Evolutionary conservation across 2,797 vertebrate species (phyloP).

Genomic region (Arrhamphus sclerolepis): DNA sequence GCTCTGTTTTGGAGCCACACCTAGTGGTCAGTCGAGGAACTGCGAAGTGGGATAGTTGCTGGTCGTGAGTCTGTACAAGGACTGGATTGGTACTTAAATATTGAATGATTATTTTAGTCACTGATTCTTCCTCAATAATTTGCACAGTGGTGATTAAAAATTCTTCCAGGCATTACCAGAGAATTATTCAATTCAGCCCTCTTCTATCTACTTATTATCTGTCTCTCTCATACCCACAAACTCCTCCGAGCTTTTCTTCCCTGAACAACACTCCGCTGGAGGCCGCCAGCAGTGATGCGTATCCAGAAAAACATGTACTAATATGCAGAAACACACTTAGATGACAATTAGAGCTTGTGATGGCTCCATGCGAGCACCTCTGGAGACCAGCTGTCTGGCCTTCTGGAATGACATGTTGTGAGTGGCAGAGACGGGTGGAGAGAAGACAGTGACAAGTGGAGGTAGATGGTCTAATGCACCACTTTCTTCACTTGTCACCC

Average conservation of each 20-base stretch:
- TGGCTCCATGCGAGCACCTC: slow-evolving; percentile 32
- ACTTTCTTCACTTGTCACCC: slow-evolving; percentile 50
- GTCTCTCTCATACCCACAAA: slow-evolving; percentile 12
- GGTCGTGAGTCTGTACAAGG: too few relatives aligned
- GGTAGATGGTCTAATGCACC: slow-evolving; percentile 21
- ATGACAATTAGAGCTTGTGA: slow-evolving; percentile 55
- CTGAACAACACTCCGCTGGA: slow-evolving; percentile 25
- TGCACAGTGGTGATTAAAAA: background rate
- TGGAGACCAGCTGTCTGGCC: slow-evolving; percentile 29
- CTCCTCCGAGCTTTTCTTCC: slow-evolving; percentile 23
- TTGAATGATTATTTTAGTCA: background rate
- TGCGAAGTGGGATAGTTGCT: too few relatives aligned
- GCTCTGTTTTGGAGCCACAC: too few relatives aligned
- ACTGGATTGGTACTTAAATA: too few relatives aligned
- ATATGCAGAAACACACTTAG: slow-evolving; percentile 40
- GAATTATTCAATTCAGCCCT: background rate
- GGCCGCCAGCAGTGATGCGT: slow-evolving; percentile 38
- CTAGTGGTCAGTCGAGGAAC: too few relatives aligned
- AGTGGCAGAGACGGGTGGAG: slow-evolving; percentile 19
- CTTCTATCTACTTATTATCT: background rate
- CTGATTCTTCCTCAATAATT: too few relatives aligned
- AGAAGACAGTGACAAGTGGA: background rate
- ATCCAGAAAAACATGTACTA: slow-evolving; percentile 54
- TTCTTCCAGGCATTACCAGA: background rate
- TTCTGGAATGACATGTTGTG: slow-evolving; percentile 18